phyloP scores from a whole-genome alignment of 2,113 vertebrate genomes.

The Fulica atra region DNA sequence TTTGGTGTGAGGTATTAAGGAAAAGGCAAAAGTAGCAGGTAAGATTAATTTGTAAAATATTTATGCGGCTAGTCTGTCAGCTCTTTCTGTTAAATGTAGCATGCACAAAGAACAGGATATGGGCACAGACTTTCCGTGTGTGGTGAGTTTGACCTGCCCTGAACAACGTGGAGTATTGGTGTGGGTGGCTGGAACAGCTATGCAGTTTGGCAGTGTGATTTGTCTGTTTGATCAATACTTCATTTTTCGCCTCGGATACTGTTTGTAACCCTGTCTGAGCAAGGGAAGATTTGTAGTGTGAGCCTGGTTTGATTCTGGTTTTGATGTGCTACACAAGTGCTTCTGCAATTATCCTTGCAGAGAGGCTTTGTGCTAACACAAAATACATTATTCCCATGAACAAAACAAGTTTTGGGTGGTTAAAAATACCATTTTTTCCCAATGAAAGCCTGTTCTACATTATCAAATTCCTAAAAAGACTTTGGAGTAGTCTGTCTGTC shows the following conservation, averaged over 20 bases:
- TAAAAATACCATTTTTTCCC: background rate
- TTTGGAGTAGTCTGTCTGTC: background rate
- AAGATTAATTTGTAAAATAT: background rate
- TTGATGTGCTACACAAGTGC: background rate
- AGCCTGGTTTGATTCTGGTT: background rate
- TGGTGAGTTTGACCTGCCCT: background rate
- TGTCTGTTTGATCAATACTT: background rate
- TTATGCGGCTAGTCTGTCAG: background rate
- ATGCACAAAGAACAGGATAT: background rate
- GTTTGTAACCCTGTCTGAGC: background rate
- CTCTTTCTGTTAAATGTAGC: background rate
- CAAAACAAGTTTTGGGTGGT: background rate
- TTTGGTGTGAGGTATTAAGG: background rate
- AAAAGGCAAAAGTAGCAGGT: background rate
- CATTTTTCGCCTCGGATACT: background rate
- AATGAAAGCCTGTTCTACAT: background rate
- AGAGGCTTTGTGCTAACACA: background rate
- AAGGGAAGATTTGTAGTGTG: background rate
- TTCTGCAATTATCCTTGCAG: background rate
- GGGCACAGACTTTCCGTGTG: background rate
- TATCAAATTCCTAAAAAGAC: background rate
- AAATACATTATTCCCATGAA: background rate
- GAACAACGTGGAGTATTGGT: background rate
- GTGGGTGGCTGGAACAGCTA: background rate
- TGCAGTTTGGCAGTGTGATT: accelerated